Evolutionary conservation across 2,113 vertebrate genomes (phyloP).

Genomic region (Elgaria multicarinata): DNA sequence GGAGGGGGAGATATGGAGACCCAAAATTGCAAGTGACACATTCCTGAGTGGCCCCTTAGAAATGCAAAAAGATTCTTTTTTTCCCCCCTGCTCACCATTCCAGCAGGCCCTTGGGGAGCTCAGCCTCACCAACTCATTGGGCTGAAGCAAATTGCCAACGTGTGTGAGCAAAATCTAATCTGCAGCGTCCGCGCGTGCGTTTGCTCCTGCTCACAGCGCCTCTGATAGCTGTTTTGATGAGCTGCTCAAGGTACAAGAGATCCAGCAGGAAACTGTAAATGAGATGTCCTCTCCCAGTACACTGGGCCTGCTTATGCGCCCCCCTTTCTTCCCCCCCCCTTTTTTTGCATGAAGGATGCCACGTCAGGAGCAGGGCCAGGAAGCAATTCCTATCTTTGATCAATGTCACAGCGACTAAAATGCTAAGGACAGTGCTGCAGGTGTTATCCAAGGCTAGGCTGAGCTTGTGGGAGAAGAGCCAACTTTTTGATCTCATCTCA

Average conservation of each 20-base stretch:
- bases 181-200: not conserved
- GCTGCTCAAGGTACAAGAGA: conserved; percentile 45
- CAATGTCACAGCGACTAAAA: conserved; percentile 46
- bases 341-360: conserved; percentile 58
- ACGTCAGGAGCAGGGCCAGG: conserved; percentile 20
- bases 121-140: conserved; percentile 37
- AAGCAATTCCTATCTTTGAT: conserved; percentile 58
- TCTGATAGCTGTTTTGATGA: conserved; percentile 67
- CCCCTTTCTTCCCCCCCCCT: too few relatives aligned
- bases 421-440: conserved; percentile 4
- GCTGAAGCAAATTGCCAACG: conserved; percentile 47
- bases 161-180: conserved; percentile 38
- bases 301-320: conserved; percentile 33
- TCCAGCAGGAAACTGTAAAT: conserved; percentile 66
- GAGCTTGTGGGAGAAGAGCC: conserved; percentile 21
- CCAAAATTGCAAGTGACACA: conserved; percentile 42
- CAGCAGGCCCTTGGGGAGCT: conserved; percentile 44
- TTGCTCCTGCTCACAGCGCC: not conserved
- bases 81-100: conserved; percentile 21
- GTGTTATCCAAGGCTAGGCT: not conserved
- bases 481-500: conserved; percentile 12
- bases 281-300: conserved; percentile 55
- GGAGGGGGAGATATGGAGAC: conserved; percentile 19
- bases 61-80: conserved; percentile 54
- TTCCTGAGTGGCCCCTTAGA: conserved; percentile 52